Percentiles rank a stretch among this genome's conserved stretches.
Evolutionary conservation across 2,113 vertebrate genomes (phyloP).

Genomic region (Pituophis catenifer): DNA sequence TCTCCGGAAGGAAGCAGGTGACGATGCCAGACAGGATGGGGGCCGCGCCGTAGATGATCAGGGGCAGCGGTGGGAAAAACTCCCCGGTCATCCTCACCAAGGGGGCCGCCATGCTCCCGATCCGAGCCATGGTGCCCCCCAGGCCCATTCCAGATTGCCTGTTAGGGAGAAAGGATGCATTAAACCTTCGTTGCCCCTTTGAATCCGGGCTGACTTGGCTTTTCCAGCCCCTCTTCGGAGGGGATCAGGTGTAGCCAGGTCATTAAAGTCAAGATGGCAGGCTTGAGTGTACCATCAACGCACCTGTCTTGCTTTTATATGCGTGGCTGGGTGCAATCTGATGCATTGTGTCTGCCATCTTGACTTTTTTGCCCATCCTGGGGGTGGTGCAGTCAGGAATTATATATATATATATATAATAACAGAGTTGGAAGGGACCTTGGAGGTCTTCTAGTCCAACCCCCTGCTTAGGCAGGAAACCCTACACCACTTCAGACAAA

Average conservation of each 20-base stretch:
- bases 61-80: slow-evolving; percentile 62
- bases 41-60: slow-evolving; percentile 74
- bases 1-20: slow-evolving; percentile 79
- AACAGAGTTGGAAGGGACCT: too few relatives aligned
- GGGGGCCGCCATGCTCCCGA: slow-evolving; percentile 77
- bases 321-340: too few relatives aligned
- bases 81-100: slow-evolving; percentile 72
- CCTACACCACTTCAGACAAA: not conserved
- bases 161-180: not conserved
- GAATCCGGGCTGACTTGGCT: not conserved
- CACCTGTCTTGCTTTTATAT: too few relatives aligned
- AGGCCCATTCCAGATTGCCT: slow-evolving; percentile 83
- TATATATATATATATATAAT: too few relatives aligned
- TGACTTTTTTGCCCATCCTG: too few relatives aligned
- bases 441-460: too few relatives aligned
- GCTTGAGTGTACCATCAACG: too few relatives aligned
- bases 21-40: slow-evolving; percentile 72
- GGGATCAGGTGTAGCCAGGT: not conserved
- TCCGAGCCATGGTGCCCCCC: slow-evolving; percentile 72
- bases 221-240: not conserved
- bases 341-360: too few relatives aligned
- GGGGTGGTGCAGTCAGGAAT: too few relatives aligned
- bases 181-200: not conserved
- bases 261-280: not conserved
- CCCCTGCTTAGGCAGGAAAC: too few relatives aligned